Base-by-base conservation (phyloP, 2,888 invertebrate genomes). In the Xestobium rufovillosum region DNA sequence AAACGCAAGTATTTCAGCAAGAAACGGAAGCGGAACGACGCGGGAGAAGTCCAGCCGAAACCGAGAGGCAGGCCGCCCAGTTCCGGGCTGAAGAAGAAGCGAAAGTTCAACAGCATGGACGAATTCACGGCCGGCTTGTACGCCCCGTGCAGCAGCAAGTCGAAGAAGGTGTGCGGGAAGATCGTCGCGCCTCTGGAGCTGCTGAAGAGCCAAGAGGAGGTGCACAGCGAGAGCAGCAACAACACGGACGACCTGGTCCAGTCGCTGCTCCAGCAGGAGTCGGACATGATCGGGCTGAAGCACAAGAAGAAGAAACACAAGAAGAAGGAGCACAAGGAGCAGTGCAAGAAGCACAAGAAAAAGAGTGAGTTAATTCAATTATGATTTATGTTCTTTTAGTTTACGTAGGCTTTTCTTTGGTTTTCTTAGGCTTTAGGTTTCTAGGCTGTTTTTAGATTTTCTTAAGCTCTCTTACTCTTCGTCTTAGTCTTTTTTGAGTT, bases 1-100 rank as follows among this genome's bases (percentile, higher is more conserved):
- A 65, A 65, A 31, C 64, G 61, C 26, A 60, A 65, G 1, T 70
- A 70, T 39, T 52, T 49, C 37, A 46, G 56, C 31, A 48, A 48
- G 10, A 47, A 59, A 32, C 57, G 56, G 40, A 59, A 56, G 36
- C 23, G n/a, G 23, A 19, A 19, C 6, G 23, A 19, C n/a, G n/a
- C n/a, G 6, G 23, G 23, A 19, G 23, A 19, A n/a, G 23, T 19
- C 6, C 6, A 19, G 23, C 23, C 23, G 23, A 19, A 19, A n/a
- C 23, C 23, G 6, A 19, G 27, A 17, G 31, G n/a, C 6, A 12
- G 6, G 6, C 28, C 28, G 8, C 23, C n/a, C 23, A 23, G n/a
- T n/a, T n/a, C n/a, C n/a, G n/a, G n/a, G 6, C 6, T 8, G 23
- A 19, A 19, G 23, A 19, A 19, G 23, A 19, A 19, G n/a, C 6